Evolutionary conservation across 2,888 invertebrate genomes (phyloP).

Genomic region (Hemithea aestivaria): DNA sequence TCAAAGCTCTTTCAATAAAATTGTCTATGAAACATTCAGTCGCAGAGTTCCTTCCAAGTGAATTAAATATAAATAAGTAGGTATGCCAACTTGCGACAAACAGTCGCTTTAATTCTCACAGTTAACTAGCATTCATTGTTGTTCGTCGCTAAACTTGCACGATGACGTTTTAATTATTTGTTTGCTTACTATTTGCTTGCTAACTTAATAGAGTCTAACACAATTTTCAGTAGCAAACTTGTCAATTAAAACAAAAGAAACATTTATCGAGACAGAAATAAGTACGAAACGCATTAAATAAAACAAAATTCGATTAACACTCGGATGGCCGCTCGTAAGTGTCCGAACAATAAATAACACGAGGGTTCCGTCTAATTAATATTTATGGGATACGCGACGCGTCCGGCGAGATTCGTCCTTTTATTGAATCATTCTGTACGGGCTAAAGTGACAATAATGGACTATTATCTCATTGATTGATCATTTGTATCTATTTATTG

Average conservation of each 20-base stretch:
- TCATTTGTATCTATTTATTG: constrained; percentile 17
- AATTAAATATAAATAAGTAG: constrained; percentile 41
- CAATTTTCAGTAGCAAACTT: too few species aligned
- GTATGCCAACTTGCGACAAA: constrained; percentile 28
- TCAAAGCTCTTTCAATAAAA: constrained; percentile 16
- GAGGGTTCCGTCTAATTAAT: constrained; percentile 47
- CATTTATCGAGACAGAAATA: constrained; percentile 1
- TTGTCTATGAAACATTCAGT: constrained; percentile 32
- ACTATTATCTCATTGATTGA: constrained; percentile 25
- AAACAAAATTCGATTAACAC: constrained; percentile 25
- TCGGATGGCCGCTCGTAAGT: constrained; percentile 19
- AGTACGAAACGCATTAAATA: constrained; percentile 17
- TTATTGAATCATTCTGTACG: constrained; percentile 44
- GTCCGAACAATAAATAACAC: constrained; percentile 40
- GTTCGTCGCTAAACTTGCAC: constrained; percentile 16
- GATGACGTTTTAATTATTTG: not conserved
- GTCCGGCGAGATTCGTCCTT: constrained; percentile 32
- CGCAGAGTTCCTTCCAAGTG: constrained; percentile 28
- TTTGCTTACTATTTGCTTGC: too few species aligned
- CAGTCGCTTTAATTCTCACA: constrained; percentile 35
- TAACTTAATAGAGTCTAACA: too few species aligned
- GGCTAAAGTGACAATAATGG: constrained; percentile 26
- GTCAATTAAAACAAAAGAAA: constrained; percentile 4
- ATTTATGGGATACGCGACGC: constrained; percentile 41
- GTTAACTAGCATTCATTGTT: constrained; percentile 42